These are phyloP conservation scores for Tromatobia lineatoria DNA, from an alignment of 2,888 invertebrate species.

Conservation along the genomic window DNA sequence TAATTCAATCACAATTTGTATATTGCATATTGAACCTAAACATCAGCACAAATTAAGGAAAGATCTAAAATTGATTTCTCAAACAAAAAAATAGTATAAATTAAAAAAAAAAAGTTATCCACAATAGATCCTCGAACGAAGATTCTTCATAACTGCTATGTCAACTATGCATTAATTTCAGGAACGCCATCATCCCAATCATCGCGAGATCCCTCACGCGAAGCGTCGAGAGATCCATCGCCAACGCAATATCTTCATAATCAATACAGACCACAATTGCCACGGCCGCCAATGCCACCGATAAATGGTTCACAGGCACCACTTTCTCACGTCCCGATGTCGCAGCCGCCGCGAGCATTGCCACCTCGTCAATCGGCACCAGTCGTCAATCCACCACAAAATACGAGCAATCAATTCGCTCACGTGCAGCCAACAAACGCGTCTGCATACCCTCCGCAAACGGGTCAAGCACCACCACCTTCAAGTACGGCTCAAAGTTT, in stretches of 20 bases:
- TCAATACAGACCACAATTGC: conserved; percentile 78
- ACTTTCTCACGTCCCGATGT: conserved; percentile 26
- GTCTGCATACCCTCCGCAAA: conserved; percentile 7
- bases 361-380: conserved; percentile 64
- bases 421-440: conserved; percentile 26
- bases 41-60: too few species aligned
- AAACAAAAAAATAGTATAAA: too few species aligned
- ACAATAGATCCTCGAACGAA: too few species aligned
- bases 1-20: too few species aligned
- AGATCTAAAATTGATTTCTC: too few species aligned
- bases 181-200: conserved; percentile 85
- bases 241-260: conserved; percentile 82
- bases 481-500: conserved; percentile 49
- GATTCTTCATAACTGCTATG: not conserved
- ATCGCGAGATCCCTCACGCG: conserved; percentile 86
- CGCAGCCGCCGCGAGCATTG: conserved; percentile 48
- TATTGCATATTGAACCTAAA: too few species aligned
- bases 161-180: conserved; percentile 63
- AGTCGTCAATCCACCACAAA: conserved; percentile 54
- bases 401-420: conserved; percentile 27
- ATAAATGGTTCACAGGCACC: conserved; percentile 77
- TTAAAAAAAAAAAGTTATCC: too few species aligned
- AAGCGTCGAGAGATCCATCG: conserved; percentile 85
- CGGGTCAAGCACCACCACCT: conserved; percentile 23
- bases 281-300: conserved; percentile 78